Evolutionary conservation across 2,113 vertebrate species (phyloP).

Genomic region (Eira barbara): DNA sequence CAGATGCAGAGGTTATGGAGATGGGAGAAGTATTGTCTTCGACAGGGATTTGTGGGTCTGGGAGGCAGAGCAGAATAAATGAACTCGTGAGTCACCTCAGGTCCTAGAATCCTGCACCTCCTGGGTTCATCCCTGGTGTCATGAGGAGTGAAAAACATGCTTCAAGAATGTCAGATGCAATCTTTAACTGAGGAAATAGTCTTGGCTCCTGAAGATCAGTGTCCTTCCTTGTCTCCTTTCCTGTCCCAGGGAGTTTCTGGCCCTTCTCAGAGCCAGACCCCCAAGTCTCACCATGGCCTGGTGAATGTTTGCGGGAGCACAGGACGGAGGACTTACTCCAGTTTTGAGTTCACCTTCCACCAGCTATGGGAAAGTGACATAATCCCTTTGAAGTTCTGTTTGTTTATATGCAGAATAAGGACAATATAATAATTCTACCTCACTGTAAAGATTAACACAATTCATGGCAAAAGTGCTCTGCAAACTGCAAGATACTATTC

Average conservation of each 20-base stretch:
- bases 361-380: neutral
- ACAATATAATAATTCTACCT: neutral
- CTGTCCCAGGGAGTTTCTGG: neutral
- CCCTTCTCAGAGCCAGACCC: neutral
- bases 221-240: neutral
- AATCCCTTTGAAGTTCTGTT: neutral
- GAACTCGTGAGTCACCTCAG: neutral
- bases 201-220: neutral
- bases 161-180: neutral
- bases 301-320: neutral
- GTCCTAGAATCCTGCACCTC: neutral
- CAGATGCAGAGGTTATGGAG: neutral
- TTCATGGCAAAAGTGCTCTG: neutral
- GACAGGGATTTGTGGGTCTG: neutral
- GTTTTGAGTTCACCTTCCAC: neutral
- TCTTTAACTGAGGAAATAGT: neutral
- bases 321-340: neutral
- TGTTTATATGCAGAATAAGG: neutral
- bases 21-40: neutral
- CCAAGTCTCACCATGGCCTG: rapidly evolving
- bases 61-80: neutral
- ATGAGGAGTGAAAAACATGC: neutral
- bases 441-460: slow-evolving; percentile 20
- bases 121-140: neutral
- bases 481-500: neutral